Evolutionary conservation across 2,797 vertebrate genomes (phyloP).

Genomic region (Odontamblyopus lacepedii): DNA sequence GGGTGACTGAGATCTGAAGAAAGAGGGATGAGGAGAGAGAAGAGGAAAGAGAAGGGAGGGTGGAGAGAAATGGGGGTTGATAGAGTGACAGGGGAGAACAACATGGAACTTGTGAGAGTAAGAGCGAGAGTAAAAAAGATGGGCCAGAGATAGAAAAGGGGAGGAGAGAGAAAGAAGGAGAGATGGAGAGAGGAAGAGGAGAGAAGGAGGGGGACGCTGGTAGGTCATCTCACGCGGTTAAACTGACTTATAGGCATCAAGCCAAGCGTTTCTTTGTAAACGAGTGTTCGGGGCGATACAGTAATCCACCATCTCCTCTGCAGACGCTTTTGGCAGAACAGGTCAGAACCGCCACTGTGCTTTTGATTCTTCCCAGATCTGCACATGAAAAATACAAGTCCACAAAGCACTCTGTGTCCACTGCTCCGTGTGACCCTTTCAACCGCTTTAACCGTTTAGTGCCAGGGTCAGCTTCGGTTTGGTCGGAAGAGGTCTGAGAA

Average conservation of each 20-base stretch:
- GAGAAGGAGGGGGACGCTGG: constrained; percentile 48
- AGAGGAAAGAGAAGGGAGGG: background rate
- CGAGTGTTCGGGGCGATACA: constrained; percentile 58
- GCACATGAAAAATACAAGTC: constrained; percentile 28
- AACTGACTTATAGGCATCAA: constrained; percentile 78
- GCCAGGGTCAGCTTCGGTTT: background rate
- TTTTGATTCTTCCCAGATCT: background rate
- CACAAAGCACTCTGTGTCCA: background rate
- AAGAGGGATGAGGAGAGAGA: background rate
- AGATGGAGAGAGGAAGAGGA: constrained; percentile 13
- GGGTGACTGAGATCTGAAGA: background rate
- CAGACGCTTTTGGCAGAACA: constrained; percentile 58
- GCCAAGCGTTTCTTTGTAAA: constrained; percentile 73
- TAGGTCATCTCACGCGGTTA: constrained; percentile 75
- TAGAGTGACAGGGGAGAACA: too few relatives aligned
- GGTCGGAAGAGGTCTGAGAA: background rate
- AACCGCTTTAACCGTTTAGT: background rate
- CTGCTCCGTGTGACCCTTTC: background rate
- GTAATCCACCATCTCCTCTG: constrained; percentile 49
- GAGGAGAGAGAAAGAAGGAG: too few relatives aligned
- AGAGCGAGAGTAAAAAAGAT: too few relatives aligned
- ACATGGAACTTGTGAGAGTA: too few relatives aligned
- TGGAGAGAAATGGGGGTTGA: background rate
- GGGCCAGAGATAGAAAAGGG: background rate
- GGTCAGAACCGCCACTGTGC: constrained; percentile 49